Conservation (phyloP, 2,797 vertebrate species). For the Coregonus suidteri region DNA sequence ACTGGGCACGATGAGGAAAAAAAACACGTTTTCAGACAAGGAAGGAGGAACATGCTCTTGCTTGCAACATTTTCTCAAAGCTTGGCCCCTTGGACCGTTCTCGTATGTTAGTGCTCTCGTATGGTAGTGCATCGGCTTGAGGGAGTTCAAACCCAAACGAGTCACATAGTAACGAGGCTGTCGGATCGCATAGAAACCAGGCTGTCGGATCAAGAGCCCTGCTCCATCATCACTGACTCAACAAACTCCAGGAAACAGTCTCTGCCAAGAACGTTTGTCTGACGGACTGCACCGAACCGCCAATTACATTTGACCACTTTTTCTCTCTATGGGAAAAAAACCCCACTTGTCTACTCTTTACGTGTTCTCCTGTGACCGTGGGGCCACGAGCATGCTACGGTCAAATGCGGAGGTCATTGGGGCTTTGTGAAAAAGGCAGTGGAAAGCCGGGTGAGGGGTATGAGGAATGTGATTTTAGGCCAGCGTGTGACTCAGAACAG, state of each 20-base stretch:
- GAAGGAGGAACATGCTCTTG: slow-evolving; percentile 27
- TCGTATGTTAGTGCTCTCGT: slow-evolving; percentile 41
- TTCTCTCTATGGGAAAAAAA: slow-evolving; percentile 17
- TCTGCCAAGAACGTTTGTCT: slow-evolving; percentile 52
- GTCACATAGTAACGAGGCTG: not conserved
- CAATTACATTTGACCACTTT: slow-evolving; percentile 30
- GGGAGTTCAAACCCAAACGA: slow-evolving; percentile 20
- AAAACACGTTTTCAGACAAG: not conserved
- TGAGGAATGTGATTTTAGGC: slow-evolving; percentile 81
- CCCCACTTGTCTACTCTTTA: slow-evolving; percentile 48
- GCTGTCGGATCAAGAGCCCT: slow-evolving; percentile 45
- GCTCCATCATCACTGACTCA: slow-evolving; percentile 64
- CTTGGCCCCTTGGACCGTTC: slow-evolving; percentile 36
- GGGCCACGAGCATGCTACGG: slow-evolving; percentile 58
- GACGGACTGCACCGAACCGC: slow-evolving; percentile 10
- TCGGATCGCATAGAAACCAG: slow-evolving; percentile 45
- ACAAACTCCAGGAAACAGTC: slow-evolving; percentile 47
- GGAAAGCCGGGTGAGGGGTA: slow-evolving; percentile 74
- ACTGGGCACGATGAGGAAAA: not conserved
- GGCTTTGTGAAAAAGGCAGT: slow-evolving; percentile 78
- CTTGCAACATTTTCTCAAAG: slow-evolving; percentile 36
- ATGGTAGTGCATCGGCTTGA: slow-evolving; percentile 35
- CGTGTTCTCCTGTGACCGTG: slow-evolving; percentile 49
- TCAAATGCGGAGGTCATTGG: slow-evolving; percentile 63
- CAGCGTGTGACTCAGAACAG: slow-evolving; percentile 73